Evolutionary conservation across 2,113 vertebrate species (phyloP), one percentile per base, ranked within the genome.

Genomic region (Nansenia antarctica): DNA sequence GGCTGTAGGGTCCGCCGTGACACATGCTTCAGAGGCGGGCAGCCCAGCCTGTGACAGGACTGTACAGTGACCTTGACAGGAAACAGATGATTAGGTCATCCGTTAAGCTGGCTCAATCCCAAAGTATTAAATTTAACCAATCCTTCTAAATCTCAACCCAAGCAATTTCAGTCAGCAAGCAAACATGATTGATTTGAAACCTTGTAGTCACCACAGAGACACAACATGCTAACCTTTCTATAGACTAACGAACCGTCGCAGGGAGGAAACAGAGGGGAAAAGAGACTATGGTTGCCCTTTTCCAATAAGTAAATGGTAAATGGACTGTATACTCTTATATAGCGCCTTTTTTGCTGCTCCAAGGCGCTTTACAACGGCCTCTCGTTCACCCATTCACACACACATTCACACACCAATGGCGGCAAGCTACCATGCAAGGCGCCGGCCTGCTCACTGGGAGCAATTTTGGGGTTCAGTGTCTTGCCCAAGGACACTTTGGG

Each of bases 61-160:
- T 24, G 52, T 59, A 37, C 55, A 47, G 73, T 42, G 42, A 88
- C 79, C 73, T 83, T 82, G 83, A 84, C 74, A 75, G 85, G 72
- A 86, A 80, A 82, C 72, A 62, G 74, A 77, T 82, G 84, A 90
- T 89, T 81, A 89, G 86, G 84, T 85, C 85, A 76, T 83, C 84
- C 71, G 83, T 82, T 90, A 86, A 84, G 35, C 83, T 88, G 81
- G 79, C 80, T 80, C 65, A 79, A 75, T 72, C 82, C 81, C 74
- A 65, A n/a, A 76, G 70, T 80, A 78, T 83, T 83, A 88, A 86
- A 85, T 53, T 65, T 57, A n/a, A 78, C 79, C 81, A 67, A 83
- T 85, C 85, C 80, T 70, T 82, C 62, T 69, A 74, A 81, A 85
- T 62, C 74, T 81, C 68, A 74, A 49, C 61, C 76, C n/a, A 37